Evolutionary conservation across 1,140 invertebrate genomes (phyloP), one percentile per base, ranked within the genome.

Genomic region (Scylla paramamosain): DNA sequence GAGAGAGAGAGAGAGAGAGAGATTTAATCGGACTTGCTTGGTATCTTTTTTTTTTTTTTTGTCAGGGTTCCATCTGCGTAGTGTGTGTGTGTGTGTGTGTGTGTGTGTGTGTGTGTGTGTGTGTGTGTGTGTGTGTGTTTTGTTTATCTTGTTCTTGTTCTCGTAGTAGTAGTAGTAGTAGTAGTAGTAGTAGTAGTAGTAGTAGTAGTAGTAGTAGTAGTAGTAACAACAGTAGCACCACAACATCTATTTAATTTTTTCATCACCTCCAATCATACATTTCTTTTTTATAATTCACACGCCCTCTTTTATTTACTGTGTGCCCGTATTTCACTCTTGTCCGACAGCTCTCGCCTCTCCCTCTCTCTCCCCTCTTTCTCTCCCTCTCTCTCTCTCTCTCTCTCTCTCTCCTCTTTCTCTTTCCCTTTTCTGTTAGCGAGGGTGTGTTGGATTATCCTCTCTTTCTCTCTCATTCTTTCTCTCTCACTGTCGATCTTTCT

Each of bases 91-190:
- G 67, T 77, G 67, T 77, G 67, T 77, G 67, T 77, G 67, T 77
- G 67, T 77, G 67, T 77, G 67, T 77, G 67, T 77, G 67, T 77
- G 67, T 77, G 67, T 77, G 67, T 77, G 67, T 77, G 67, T 77
- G 67, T n/a, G 67, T 77, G 16, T n/a, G 20, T 77, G 67, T n/a
- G 25, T 77, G 67, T n/a, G 25, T n/a, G 6, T 7, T n/a, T n/a
- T 77, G 16, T 77, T 77, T 25, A n/a, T 12, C 0, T 77, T n/a
- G 1, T 16, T n/a, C n/a, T 77, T 77, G 4, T n/a, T 77, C 67
- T n/a, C n/a, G 52, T 20, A 59, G 16, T 59, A 59, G 52, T 4
- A 59, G 10, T 59, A 59, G 10, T 59, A 59, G 52, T 4, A 59
- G 52, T 20, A 59, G 16, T 59, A 59, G 52, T 59, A 59, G 52